phyloP scores from a whole-genome alignment of 2,113 vertebrate genomes.

The Ascaphus truei region DNA sequence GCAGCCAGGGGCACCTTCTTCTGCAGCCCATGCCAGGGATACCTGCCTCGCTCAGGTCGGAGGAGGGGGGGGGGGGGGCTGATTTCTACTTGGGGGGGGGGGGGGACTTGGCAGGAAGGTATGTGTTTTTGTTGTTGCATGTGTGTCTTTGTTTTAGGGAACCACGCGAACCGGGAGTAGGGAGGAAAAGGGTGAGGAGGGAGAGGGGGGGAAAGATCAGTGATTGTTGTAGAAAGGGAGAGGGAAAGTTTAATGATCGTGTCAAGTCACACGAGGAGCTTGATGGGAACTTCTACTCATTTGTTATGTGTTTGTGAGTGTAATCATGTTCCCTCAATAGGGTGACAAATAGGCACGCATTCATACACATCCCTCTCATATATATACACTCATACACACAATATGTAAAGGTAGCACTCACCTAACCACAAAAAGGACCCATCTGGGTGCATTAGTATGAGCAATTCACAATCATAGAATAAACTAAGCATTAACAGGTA shows the following conservation, averaged over 20 bases:
- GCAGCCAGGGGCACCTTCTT: background rate
- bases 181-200: too few species aligned
- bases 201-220: background rate
- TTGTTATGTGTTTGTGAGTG: background rate
- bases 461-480: too few species aligned
- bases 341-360: too few species aligned
- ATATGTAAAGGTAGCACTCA: too few species aligned
- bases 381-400: too few species aligned
- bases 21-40: background rate
- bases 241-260: background rate
- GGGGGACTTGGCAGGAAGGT: slow-evolving; percentile 40
- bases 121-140: slow-evolving; percentile 34
- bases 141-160: background rate
- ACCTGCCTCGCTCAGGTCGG: background rate
- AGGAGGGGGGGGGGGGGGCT: slow-evolving; percentile 38
- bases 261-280: background rate
- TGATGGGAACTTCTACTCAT: background rate
- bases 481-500: too few species aligned
- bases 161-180: too few species aligned
- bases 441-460: too few species aligned
- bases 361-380: too few species aligned
- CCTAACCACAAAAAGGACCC: too few species aligned
- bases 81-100: background rate
- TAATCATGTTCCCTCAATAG: background rate
- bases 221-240: background rate